A percentile compares a stretch with the other conserved stretches of the same genome.
phyloP scores from a whole-genome alignment of 92 coral and sea anemone genomes.

The Pocillopora meandrina region DNA sequence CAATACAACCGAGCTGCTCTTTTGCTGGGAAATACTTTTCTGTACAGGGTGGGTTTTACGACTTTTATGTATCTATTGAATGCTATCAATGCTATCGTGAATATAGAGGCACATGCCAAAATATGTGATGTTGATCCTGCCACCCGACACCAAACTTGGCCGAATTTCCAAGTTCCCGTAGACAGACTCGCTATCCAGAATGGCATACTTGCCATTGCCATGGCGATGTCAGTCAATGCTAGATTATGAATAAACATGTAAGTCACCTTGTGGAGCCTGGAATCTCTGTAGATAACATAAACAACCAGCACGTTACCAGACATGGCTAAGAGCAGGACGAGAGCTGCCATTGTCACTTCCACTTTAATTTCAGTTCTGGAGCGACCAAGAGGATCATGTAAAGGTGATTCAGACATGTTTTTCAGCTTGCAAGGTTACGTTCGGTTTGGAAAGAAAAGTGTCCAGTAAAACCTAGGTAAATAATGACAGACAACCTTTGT shows the following conservation, averaged over 20 bases:
- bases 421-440: background rate
- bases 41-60: conserved; percentile 48
- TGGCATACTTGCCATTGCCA: conserved; percentile 59
- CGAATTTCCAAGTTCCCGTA: conserved; percentile 54
- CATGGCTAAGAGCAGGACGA: conserved; percentile 40
- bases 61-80: conserved; percentile 61
- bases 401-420: background rate
- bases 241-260: conserved; percentile 63
- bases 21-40: conserved; percentile 46
- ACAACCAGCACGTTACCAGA: conserved; percentile 54
- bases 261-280: conserved; percentile 46
- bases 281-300: conserved; percentile 59
- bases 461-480: too few relatives aligned
- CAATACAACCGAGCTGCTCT: conserved; percentile 37
- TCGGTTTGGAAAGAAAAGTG: too few relatives aligned
- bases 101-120: conserved; percentile 49
- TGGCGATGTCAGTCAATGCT: conserved; percentile 66
- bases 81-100: conserved; percentile 57
- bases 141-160: conserved; percentile 38
- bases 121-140: conserved; percentile 41
- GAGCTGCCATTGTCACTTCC: conserved; percentile 47
- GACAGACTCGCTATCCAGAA: conserved; percentile 53
- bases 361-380: conserved; percentile 27
- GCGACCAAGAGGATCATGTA: conserved; percentile 56
- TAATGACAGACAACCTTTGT: too few relatives aligned